Conservation (phyloP, 2,797 vertebrate genomes). For the Phalanger gymnotis region DNA sequence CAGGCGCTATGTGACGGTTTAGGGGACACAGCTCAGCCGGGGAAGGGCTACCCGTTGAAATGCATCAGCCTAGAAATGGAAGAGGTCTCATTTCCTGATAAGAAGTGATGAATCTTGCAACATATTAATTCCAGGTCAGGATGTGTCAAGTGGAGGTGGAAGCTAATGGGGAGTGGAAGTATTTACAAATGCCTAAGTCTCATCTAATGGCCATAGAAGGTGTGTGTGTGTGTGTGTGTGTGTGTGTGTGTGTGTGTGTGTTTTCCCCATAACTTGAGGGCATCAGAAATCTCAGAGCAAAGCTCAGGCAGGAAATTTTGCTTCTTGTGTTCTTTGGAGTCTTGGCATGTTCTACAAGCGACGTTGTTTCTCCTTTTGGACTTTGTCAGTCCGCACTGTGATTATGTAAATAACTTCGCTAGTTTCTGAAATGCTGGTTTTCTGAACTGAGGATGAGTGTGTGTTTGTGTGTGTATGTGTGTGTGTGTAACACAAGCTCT, state of each 20-base stretch:
- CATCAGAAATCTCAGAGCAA: not conserved
- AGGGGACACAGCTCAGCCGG: not conserved
- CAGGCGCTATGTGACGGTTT: not conserved
- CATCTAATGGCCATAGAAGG: constrained; percentile 49
- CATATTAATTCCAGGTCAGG: not conserved
- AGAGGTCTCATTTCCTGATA: constrained; percentile 12
- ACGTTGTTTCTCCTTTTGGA: not conserved
- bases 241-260: not conserved
- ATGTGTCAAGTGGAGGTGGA: not conserved
- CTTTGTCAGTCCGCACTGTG: not conserved
- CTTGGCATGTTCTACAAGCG: not conserved
- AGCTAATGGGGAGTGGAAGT: not conserved
- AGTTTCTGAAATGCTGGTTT: constrained; percentile 10
- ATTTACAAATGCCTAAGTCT: not conserved
- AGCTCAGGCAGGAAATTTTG: constrained; percentile 1
- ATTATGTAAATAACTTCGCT: constrained; percentile 9
- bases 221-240: not conserved
- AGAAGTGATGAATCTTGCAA: not conserved
- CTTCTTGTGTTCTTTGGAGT: not conserved
- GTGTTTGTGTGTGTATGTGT: not conserved
- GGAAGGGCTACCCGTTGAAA: not conserved
- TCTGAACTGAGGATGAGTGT: not conserved
- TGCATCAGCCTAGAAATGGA: not conserved
- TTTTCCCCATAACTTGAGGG: constrained; percentile 17
- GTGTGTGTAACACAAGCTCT: not conserved